Evolutionary conservation across 2,113 vertebrate species (phyloP).

Genomic region (cattle (Bos taurus)): DNA sequence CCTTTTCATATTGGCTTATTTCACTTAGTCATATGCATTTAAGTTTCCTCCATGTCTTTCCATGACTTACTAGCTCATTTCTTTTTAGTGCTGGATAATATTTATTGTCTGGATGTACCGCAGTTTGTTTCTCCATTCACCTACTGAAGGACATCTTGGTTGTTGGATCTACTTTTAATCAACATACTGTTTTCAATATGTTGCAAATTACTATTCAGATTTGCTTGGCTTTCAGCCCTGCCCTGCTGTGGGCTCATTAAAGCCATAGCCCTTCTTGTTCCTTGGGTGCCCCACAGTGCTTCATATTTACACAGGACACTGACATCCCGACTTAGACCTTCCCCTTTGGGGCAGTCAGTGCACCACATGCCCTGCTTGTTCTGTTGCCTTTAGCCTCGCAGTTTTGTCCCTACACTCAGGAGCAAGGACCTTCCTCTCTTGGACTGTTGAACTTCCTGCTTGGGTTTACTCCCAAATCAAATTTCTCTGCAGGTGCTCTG

Average conservation of each 20-base stretch:
- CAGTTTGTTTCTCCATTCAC: background rate
- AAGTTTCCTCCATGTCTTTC: background rate
- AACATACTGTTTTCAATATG: background rate
- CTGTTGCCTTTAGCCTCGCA: background rate
- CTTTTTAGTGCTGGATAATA: background rate
- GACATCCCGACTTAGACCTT: background rate
- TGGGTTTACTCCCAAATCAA: background rate
- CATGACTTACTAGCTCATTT: background rate
- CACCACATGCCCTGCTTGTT: background rate
- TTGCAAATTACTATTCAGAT: background rate
- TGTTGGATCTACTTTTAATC: background rate
- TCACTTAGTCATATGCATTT: background rate
- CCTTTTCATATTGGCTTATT: background rate
- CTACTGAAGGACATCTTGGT: background rate
- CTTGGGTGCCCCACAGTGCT: background rate
- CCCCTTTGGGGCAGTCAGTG: background rate
- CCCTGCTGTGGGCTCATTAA: background rate
- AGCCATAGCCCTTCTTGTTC: background rate
- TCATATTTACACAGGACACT: background rate
- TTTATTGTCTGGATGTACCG: no score
- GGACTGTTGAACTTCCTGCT: background rate
- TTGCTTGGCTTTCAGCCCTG: background rate
- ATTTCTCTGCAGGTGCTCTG: background rate
- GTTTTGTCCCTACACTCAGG: background rate
- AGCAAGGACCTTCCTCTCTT: background rate